Conservation (phyloP, 2,113 vertebrate genomes). For the Stegostoma tigrinum region DNA sequence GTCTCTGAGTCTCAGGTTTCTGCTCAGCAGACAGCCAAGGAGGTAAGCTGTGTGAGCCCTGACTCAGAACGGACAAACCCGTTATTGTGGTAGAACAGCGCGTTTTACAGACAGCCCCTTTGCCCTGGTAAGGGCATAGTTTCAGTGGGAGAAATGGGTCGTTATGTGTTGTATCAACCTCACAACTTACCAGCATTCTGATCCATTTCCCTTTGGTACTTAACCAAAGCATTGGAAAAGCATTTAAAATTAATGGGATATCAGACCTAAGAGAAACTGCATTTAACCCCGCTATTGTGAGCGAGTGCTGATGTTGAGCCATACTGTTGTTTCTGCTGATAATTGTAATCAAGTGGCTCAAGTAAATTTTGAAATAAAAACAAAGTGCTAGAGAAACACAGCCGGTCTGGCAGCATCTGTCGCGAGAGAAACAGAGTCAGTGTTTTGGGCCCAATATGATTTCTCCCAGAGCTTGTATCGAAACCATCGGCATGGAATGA, state of each 20-base stretch:
- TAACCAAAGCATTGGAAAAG: not conserved
- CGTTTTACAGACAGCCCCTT: too few relatives aligned
- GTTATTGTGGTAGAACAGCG: not conserved
- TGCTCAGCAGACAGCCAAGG: constrained; percentile 71
- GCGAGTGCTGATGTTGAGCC: not conserved
- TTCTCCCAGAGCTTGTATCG: too few relatives aligned
- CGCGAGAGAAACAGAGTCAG: too few relatives aligned
- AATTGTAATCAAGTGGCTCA: not conserved
- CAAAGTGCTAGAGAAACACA: too few relatives aligned
- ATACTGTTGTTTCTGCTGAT: not conserved
- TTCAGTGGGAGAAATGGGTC: not conserved
- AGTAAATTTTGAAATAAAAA: not conserved
- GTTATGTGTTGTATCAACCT: not conserved
- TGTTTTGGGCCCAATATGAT: too few relatives aligned
- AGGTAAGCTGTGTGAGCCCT: constrained; percentile 66
- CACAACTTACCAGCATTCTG: not conserved
- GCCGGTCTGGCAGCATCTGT: too few relatives aligned
- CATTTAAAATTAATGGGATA: not conserved
- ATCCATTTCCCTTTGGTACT: not conserved
- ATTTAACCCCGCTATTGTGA: not conserved
- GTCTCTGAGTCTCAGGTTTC: constrained; percentile 80
- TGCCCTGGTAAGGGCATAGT: not conserved
- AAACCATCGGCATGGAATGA: not conserved
- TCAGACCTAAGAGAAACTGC: not conserved
- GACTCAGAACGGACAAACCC: not conserved